These are phyloP conservation scores for Zaprionus inermis DNA, from an alignment of 1,140 invertebrate species.

Conservation along the genomic window DNA sequence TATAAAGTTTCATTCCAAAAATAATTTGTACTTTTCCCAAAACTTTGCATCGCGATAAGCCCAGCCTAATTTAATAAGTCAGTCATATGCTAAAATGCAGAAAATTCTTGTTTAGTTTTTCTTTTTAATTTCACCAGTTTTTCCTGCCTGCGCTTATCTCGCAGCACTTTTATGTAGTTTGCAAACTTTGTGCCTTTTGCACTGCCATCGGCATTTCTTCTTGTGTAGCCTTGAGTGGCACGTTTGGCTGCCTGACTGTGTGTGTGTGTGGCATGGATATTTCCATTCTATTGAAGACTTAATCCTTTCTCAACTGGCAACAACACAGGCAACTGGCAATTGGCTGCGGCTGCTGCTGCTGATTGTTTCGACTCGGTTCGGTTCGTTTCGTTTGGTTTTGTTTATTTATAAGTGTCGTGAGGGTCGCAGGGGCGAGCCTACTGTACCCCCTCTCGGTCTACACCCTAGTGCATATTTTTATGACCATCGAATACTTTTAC, in stretches of 20 bases:
- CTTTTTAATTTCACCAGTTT: slow-evolving; percentile 1
- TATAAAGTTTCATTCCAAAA: not conserved
- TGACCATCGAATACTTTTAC: slow-evolving; percentile 54
- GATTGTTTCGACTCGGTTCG: slow-evolving; percentile 23
- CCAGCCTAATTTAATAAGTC: not conserved
- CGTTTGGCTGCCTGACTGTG: slow-evolving; percentile 3
- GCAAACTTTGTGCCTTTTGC: slow-evolving; percentile 1
- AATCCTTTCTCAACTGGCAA: slow-evolving; percentile 64
- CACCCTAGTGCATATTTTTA: slow-evolving; percentile 68
- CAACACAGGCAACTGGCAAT: slow-evolving; percentile 26
- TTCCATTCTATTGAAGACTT: slow-evolving; percentile 74
- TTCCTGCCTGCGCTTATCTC: not conserved
- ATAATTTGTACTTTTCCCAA: not conserved
- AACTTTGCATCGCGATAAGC: not conserved
- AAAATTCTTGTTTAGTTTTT: not conserved
- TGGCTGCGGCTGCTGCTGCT: slow-evolving; percentile 30
- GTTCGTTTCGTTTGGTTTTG: slow-evolving; percentile 8
- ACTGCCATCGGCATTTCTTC: slow-evolving; percentile 17
- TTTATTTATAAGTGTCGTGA: slow-evolving; percentile 35
- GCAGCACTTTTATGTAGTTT: slow-evolving; percentile 5
- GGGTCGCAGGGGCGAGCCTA: too few relatives aligned
- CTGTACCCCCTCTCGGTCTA: not conserved
- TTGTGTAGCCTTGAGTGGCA: slow-evolving; percentile 23
- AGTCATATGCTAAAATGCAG: not conserved
- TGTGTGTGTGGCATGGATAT: slow-evolving; percentile 17